A percentile compares a stretch with the other conserved stretches of the same genome.
phyloP scores from a whole-genome alignment of 2,888 invertebrate species.

The Phytoseiulus persimilis region DNA sequence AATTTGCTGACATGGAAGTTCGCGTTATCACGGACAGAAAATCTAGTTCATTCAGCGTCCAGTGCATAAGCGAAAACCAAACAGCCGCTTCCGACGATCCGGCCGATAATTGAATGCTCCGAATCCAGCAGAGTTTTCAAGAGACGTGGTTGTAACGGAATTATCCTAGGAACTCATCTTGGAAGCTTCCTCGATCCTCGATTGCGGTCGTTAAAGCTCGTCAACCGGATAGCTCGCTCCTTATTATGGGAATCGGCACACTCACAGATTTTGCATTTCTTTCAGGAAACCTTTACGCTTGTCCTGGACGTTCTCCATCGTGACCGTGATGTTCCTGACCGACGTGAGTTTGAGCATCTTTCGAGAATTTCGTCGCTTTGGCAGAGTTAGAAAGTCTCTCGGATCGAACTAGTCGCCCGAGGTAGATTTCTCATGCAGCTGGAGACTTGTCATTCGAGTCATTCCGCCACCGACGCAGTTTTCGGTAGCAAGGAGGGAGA shows the following conservation, averaged over 20 bases:
- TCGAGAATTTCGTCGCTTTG: too few relatives aligned
- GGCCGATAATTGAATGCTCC: background rate
- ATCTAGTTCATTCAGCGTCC: background rate
- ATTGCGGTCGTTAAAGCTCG: background rate
- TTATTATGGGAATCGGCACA: too few relatives aligned
- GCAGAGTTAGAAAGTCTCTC: too few relatives aligned
- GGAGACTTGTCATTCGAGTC: too few relatives aligned
- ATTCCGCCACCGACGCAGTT: too few relatives aligned
- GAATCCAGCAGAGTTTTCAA: background rate
- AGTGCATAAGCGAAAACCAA: background rate
- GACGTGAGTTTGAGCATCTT: background rate
- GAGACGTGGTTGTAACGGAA: background rate
- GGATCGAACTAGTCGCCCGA: too few relatives aligned
- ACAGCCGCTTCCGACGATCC: background rate
- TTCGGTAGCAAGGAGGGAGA: too few relatives aligned
- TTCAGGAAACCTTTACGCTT: slow-evolving; percentile 40
- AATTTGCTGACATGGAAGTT: background rate
- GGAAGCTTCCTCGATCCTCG: background rate
- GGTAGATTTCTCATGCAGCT: too few relatives aligned
- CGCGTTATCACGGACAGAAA: background rate
- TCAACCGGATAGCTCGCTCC: too few relatives aligned
- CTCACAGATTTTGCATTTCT: background rate
- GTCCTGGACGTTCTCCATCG: slow-evolving; percentile 37
- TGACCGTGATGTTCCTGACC: background rate
- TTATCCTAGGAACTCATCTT: background rate